phyloP scores from a whole-genome alignment of 2,797 vertebrate genomes.

The Thripadectes ignobilis region DNA sequence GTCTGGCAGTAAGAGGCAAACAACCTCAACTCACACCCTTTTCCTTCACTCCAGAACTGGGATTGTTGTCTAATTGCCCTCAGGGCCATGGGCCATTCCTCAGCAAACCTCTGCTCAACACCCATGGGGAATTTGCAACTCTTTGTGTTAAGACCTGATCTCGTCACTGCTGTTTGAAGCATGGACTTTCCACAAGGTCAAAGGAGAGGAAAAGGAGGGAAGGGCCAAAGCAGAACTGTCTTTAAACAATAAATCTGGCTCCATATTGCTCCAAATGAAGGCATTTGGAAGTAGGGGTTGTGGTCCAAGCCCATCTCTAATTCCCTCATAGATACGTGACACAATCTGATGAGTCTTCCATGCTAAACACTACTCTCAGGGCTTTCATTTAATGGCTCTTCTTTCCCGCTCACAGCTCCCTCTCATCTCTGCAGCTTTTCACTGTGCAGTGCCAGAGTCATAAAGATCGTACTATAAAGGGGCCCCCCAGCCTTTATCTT shows the following conservation, averaged over 20 bases:
- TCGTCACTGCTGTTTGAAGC: not conserved
- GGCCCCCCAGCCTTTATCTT: slow-evolving; percentile 55
- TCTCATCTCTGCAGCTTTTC: slow-evolving; percentile 50
- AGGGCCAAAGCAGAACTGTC: not conserved
- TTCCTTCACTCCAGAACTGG: not conserved
- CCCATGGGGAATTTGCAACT: not conserved
- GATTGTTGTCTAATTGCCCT: not conserved
- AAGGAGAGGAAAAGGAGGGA: not conserved
- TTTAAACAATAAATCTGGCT: not conserved
- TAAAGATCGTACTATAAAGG: slow-evolving; percentile 12
- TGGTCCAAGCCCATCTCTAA: slow-evolving; percentile 1
- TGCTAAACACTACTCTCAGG: not conserved
- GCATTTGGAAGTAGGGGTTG: not conserved
- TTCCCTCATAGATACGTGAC: slow-evolving; percentile 3
- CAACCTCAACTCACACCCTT: fast-evolving
- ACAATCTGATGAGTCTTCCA: not conserved
- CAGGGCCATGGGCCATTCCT: fast-evolving
- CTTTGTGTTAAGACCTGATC: not conserved
- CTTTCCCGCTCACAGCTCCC: slow-evolving; percentile 17
- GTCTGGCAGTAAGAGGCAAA: not conserved
- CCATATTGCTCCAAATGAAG: not conserved
- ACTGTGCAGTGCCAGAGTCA: slow-evolving; percentile 36
- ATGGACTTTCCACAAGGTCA: not conserved
- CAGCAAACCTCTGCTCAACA: not conserved
- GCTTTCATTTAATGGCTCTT: slow-evolving; percentile 23